Conservation (phyloP, 2,888 invertebrate genomes). For the Melipona bicolor region DNA sequence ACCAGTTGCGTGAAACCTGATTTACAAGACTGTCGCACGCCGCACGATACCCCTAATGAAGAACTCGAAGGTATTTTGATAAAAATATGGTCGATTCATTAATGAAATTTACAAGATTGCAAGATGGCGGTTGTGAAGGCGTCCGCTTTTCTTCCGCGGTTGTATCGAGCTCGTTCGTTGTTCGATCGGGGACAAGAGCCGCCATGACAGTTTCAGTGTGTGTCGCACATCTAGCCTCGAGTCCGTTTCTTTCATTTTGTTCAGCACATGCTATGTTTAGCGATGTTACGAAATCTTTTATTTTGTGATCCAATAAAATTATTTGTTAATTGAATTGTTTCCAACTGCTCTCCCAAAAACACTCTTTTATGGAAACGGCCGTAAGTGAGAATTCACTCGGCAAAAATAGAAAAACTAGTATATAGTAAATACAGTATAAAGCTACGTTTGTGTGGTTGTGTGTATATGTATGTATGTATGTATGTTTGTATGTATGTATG, state of each 20-base stretch:
- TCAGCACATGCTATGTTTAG: neutral
- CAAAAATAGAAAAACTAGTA: slow-evolving; percentile 34
- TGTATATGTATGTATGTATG: too few species aligned
- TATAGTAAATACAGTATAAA: slow-evolving; percentile 24
- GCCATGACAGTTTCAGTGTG: slow-evolving; percentile 79
- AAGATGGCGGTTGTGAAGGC: slow-evolving; percentile 80
- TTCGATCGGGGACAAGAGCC: slow-evolving; percentile 61
- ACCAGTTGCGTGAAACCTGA: slow-evolving; percentile 71
- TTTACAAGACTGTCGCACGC: slow-evolving; percentile 72
- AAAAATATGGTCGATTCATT: slow-evolving; percentile 75
- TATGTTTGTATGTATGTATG: too few species aligned
- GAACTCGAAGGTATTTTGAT: slow-evolving; percentile 81
- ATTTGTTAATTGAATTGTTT: neutral
- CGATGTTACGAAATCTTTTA: slow-evolving; percentile 3
- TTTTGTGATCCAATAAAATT: slow-evolving; percentile 17
- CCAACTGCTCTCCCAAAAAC: neutral
- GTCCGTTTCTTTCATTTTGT: slow-evolving; percentile 7
- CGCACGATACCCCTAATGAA: slow-evolving; percentile 70
- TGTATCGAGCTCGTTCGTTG: slow-evolving; percentile 59
- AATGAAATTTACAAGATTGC: slow-evolving; percentile 73
- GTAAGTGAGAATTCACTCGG: slow-evolving; percentile 2
- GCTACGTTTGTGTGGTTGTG: neutral
- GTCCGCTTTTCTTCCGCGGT: slow-evolving; percentile 69
- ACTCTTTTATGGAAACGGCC: slow-evolving; percentile 1
- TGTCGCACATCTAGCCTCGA: slow-evolving; percentile 64